Evolutionary conservation across 2,113 vertebrate genomes (phyloP).

Genomic region (Barnardius zonarius): DNA sequence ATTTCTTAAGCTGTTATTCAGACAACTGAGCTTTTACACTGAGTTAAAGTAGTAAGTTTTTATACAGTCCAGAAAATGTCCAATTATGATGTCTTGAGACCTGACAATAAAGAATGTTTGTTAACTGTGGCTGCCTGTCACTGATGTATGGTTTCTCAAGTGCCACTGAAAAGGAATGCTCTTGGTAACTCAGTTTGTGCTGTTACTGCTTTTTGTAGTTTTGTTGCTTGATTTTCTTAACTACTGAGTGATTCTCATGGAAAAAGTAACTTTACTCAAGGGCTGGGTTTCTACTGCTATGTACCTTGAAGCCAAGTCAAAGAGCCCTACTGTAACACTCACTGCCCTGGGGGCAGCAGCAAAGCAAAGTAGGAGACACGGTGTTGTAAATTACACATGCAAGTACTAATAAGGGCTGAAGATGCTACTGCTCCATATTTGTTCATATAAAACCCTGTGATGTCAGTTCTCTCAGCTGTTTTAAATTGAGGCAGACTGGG

Average conservation of each 20-base stretch:
- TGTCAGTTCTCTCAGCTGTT: neutral
- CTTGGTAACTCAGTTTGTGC: neutral
- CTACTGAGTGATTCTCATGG: neutral
- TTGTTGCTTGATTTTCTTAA: neutral
- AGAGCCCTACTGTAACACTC: neutral
- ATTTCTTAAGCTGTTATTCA: neutral
- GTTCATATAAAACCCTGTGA: no score
- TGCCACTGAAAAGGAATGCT: neutral
- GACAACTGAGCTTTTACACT: neutral
- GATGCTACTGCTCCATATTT: neutral
- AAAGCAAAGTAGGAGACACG: neutral
- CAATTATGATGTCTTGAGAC: neutral
- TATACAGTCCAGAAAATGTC: neutral
- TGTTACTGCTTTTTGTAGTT: neutral
- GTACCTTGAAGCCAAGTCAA: neutral
- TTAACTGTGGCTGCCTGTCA: neutral
- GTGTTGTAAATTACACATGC: fast-evolving
- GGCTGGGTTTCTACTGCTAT: neutral
- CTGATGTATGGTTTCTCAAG: neutral
- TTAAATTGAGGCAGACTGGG: neutral
- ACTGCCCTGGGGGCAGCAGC: fast-evolving
- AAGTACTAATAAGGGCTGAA: neutral
- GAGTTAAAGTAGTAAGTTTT: neutral
- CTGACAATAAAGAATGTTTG: conserved; percentile 33
- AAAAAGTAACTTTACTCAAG: neutral